Evolutionary conservation across 2,797 vertebrate genomes (phyloP).

Genomic region (Apogon talboti): DNA sequence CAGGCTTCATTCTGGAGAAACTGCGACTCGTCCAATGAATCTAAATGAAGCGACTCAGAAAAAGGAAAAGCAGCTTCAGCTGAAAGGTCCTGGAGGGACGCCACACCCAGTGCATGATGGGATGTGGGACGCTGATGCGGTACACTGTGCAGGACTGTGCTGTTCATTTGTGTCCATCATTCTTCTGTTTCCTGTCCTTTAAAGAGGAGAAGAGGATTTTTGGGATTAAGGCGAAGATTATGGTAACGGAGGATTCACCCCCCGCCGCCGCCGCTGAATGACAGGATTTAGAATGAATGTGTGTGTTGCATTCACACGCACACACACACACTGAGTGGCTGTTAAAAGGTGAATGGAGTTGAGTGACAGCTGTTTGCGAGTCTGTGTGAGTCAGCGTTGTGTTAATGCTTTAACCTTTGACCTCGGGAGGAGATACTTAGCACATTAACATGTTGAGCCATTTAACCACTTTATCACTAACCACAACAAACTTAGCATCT

Average conservation of each 20-base stretch:
- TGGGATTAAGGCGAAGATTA: conserved; percentile 55
- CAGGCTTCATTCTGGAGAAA: no score
- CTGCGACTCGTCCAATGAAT: no score
- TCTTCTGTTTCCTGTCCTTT: conserved; percentile 1
- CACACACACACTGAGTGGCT: conserved; percentile 22
- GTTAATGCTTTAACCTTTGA: conserved; percentile 38
- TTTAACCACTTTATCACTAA: no score
- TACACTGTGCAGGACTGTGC: background rate
- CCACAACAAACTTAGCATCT: no score
- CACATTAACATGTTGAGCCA: no score
- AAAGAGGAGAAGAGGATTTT: conserved; percentile 38
- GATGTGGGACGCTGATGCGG: background rate
- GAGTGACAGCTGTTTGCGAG: conserved; percentile 40
- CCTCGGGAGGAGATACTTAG: no score
- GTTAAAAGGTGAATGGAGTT: conserved; percentile 43
- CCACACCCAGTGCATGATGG: conserved; percentile 27
- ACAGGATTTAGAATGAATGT: no score
- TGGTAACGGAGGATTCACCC: background rate
- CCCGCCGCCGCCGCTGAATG: no score
- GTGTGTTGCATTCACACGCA: conserved; percentile 20
- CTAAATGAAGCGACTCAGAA: no score
- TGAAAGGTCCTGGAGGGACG: conserved; percentile 5
- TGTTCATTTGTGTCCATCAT: conserved; percentile 12
- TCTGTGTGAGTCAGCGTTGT: conserved; percentile 31
- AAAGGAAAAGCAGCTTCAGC: background rate